Percentiles rank a stretch among this genome's conserved stretches.
Conservation (phyloP, 2,113 vertebrate genomes). For the Ophthalmolycus amberensis region DNA sequence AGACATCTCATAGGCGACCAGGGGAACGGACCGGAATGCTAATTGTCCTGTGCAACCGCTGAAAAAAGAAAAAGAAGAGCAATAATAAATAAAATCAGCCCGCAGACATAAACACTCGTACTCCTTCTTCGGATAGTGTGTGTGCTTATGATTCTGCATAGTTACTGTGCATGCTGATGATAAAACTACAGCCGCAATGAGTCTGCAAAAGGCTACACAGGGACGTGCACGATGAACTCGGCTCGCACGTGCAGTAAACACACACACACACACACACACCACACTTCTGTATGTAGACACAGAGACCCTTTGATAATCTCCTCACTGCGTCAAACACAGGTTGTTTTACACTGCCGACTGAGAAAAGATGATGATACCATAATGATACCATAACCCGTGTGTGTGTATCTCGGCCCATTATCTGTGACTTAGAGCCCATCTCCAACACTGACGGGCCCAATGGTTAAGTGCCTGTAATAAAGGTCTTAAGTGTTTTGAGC, state of each 20-base stretch:
- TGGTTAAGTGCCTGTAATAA: constrained; percentile 79
- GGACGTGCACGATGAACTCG: constrained; percentile 23
- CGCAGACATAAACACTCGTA: constrained; percentile 20
- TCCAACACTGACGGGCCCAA: constrained; percentile 49
- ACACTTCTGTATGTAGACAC: constrained; percentile 17
- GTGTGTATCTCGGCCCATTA: constrained; percentile 57
- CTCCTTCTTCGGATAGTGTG: constrained; percentile 16
- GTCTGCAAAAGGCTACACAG: constrained; percentile 13
- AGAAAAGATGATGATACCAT: constrained; percentile 62
- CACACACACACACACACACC: neutral
- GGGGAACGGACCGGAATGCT: constrained; percentile 57
- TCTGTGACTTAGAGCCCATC: constrained; percentile 71
- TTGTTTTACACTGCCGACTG: constrained; percentile 52
- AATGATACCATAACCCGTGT: constrained; percentile 56
- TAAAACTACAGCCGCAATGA: constrained; percentile 20
- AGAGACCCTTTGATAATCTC: constrained; percentile 14
- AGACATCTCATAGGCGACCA: constrained; percentile 63
- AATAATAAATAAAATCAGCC: constrained; percentile 60
- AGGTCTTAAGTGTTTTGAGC: constrained; percentile 74
- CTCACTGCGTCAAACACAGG: constrained; percentile 40
- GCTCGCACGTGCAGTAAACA: neutral
- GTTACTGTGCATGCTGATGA: constrained; percentile 16
- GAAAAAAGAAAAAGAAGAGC: constrained; percentile 26
- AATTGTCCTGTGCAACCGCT: constrained; percentile 60
- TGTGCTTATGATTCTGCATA: constrained; percentile 26